Conservation (phyloP, 2,888 invertebrate species). For the Trichopoda pennipes region DNA sequence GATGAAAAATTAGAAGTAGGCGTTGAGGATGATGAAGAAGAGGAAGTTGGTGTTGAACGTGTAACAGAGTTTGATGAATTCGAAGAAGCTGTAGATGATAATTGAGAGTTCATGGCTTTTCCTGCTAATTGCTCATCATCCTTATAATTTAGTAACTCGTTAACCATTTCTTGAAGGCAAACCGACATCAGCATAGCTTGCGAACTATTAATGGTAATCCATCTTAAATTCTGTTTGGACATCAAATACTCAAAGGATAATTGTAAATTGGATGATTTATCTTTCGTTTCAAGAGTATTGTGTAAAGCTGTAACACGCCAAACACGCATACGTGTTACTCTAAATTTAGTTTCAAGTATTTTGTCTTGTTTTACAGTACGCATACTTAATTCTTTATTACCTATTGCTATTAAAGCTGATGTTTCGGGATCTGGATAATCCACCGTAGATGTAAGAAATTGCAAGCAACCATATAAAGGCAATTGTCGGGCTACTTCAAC, state of each 20-base stretch:
- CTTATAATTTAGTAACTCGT: constrained; percentile 85
- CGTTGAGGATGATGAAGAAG: constrained; percentile 71
- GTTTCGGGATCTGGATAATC: constrained; percentile 87
- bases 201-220: constrained; percentile 95
- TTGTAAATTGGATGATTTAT: constrained; percentile 83
- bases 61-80: constrained; percentile 66
- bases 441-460: constrained; percentile 87
- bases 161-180: constrained; percentile 96
- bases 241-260: constrained; percentile 97
- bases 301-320: constrained; percentile 97
- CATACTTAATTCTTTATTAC: constrained; percentile 92
- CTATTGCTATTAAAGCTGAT: constrained; percentile 89
- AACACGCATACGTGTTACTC: constrained; percentile 97
- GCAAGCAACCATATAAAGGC: constrained; percentile 94
- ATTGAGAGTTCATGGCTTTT: constrained; percentile 9
- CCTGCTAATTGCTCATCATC: constrained; percentile 52
- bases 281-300: constrained; percentile 75
- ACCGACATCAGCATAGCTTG: constrained; percentile 98
- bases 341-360: constrained; percentile 91
- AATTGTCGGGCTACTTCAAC: constrained; percentile 91
- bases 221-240: constrained; percentile 93
- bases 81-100: constrained; percentile 37
- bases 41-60: constrained; percentile 70
- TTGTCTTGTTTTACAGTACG: constrained; percentile 84
- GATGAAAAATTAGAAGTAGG: constrained; percentile 71